phyloP scores from a whole-genome alignment of 2,113 vertebrate species.

The Eptesicus fuscus region DNA sequence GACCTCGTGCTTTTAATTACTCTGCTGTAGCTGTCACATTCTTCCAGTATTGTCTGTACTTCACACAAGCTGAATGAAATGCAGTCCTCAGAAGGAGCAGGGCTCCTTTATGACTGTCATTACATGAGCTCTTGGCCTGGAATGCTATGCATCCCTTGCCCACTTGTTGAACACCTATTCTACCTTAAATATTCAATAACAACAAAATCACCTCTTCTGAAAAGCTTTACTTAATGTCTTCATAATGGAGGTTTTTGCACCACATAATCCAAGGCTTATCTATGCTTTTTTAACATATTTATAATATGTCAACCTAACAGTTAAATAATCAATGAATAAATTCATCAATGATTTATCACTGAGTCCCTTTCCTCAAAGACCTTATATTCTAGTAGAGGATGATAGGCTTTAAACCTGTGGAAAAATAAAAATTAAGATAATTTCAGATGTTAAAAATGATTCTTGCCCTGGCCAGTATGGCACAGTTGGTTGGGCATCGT shows the following conservation, averaged over 20 bases:
- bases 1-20: not conserved
- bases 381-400: not conserved
- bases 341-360: not conserved
- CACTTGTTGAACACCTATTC: not conserved
- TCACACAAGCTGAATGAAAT: not conserved
- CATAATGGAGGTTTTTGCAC: not conserved
- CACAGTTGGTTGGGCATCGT: too few relatives aligned
- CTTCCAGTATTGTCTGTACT: not conserved
- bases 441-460: not conserved
- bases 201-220: not conserved
- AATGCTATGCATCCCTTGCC: not conserved
- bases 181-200: not conserved
- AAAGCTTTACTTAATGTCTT: not conserved
- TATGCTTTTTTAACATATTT: not conserved
- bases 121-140: not conserved
- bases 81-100: not conserved
- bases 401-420: not conserved
- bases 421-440: not conserved
- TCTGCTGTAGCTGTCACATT: fast-evolving
- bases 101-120: too few relatives aligned
- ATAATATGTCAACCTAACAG: not conserved
- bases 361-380: not conserved
- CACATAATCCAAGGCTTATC: not conserved
- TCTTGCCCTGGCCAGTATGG: too few relatives aligned
- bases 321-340: not conserved